Evolutionary conservation across 1,140 invertebrate genomes (phyloP).

Genomic region (Anoplolepis gracilipes): DNA sequence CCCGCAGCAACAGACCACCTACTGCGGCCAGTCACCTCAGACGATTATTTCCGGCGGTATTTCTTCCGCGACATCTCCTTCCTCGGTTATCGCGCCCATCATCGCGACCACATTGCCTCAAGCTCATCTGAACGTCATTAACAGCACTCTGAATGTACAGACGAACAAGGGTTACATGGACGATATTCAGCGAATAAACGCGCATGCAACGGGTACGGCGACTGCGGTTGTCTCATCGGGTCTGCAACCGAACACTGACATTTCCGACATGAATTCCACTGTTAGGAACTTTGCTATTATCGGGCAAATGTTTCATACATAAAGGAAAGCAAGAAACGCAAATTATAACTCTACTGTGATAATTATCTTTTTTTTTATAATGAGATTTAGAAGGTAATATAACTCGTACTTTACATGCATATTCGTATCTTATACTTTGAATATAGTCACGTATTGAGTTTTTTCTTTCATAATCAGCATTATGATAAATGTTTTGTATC

Average conservation of each 20-base stretch:
- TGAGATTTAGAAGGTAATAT: background rate
- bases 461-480: conserved; percentile 13
- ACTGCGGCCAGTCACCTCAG: conserved; percentile 66
- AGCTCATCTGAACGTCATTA: conserved; percentile 63
- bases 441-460: background rate
- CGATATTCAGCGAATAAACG: conserved; percentile 69
- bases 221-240: conserved; percentile 24
- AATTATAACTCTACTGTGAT: conserved; percentile 53
- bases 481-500: background rate
- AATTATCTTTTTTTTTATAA: conserved; percentile 11
- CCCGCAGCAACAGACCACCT: conserved; percentile 23
- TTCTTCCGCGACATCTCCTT: conserved; percentile 27
- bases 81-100: conserved; percentile 64
- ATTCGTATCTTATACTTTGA: conserved; percentile 25
- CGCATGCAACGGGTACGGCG: background rate
- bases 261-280: conserved; percentile 67
- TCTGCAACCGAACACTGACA: conserved; percentile 13
- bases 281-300: conserved; percentile 77
- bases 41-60: conserved; percentile 3
- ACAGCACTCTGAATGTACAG: conserved; percentile 62
- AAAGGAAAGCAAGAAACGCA: background rate
- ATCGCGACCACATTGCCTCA: conserved; percentile 65
- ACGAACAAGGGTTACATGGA: conserved; percentile 72
- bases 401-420: too few species aligned
- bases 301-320: conserved; percentile 78